Base-by-base conservation (phyloP, 2,113 vertebrate species). In the Psophia crepitans region DNA sequence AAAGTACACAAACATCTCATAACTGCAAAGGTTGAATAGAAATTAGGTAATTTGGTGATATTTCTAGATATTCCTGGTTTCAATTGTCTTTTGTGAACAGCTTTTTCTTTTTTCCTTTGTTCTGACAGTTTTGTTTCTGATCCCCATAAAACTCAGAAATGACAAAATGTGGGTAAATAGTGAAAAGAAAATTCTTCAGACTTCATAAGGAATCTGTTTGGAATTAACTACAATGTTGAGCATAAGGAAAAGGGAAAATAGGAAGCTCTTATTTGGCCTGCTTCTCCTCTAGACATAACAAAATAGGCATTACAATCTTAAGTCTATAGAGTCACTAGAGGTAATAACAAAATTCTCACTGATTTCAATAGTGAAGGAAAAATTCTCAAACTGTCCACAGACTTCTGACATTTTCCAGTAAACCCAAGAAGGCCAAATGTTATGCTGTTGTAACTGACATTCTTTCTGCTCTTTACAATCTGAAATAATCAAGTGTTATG, bases 401-500 rank as follows among this genome's bases (percentile, higher is more conserved):
- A 57, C 73, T 93, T 91, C 73, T 92, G 90, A 79, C 76, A 61
- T 91, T 93, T 96, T 84, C 65, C 86, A 84, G 73, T 37, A 90
- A 95, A 70, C 12, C 19, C 51, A 89, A 69, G 73, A 85, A 93
- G 66, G 58, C 54, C 70, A 92, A 93, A 80, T 83, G 24, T 87
- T 96, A 37, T 44, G 23, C 9, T 57, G 30, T 37, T 76, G 73
- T 82, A 95, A 73, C 73, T 90, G 73, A 93, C 74, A 88, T 77
- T 81, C n/a, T 69, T 87, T 82, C 73, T 92, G n/a, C 81, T 95
- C 71, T 76, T 93, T 78, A 43, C 22, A 68, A 33, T 56, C 66
- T 78, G 57, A 94, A 95, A 96, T 74, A 92, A 93, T 95, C 81
- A 92, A 93, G 41, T 74, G 48, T 81, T 96, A 66, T 24, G 32